Evolutionary conservation across 1,140 invertebrate genomes (phyloP), one percentile per base, ranked within the genome.

Genomic region (Pectinophora gossypiella): DNA sequence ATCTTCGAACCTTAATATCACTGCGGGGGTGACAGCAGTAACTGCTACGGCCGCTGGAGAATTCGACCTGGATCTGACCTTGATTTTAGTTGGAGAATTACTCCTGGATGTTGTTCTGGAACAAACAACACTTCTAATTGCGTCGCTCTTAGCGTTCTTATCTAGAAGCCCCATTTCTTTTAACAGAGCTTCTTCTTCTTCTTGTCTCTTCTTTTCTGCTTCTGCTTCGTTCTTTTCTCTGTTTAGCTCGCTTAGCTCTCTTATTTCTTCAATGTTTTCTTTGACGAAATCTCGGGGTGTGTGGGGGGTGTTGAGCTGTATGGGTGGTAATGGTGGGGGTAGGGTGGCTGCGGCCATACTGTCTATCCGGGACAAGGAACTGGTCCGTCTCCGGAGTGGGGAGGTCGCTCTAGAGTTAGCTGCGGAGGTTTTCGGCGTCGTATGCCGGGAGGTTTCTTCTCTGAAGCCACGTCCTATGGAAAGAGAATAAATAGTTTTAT

Each of bases 231-330:
- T 78, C 44, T 82, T 85, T 67, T 89, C 87, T 72, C 81, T 81
- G 51, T 89, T 89, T 18, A 89, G 55, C 43, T 88, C 81, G 51
- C 87, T 89, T 5, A 88, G 21, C 64, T 86, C 87, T 73, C 84
- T 83, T 2, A 89, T 62, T 74, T 86, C 87, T 70, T 87, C 77
- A 46, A 87, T 89, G 46, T 89, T 89, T 70, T 87, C 77, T 72
- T 84, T 87, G 1, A 89, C 64, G 47, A 86, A 89, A 45, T 89
- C 83, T 58, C 85, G 75, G 0, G 84, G 84, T 10, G 78, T 76
- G 44, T 76, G 76, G 5, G 80, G 73, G 51, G 71, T 65, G 27
- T 54, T 71, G 13, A 77, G 47, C 19, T 63, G 65, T 12, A 68
- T 54, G 0, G 75, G 72, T 4, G 71, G 74, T 15, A 74, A 72